A percentile compares a stretch with the other conserved stretches of the same genome.
These are phyloP conservation scores for Ctenodactylus gundi DNA, from an alignment of 2,113 vertebrate species.

Conservation along the genomic window DNA sequence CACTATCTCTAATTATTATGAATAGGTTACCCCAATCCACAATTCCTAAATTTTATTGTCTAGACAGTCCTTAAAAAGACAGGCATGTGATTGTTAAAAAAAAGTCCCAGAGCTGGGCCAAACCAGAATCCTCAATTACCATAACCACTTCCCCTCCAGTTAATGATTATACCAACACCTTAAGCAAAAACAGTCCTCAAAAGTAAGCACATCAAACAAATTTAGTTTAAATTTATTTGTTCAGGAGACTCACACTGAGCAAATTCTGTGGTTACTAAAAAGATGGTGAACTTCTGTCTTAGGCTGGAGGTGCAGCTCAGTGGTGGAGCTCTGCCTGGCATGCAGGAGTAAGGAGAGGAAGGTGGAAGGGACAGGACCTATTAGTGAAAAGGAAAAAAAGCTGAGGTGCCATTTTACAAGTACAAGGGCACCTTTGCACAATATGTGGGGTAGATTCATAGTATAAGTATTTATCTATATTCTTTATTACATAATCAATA, in stretches of 20 bases:
- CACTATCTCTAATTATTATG: slow-evolving; percentile 50
- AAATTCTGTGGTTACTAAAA: background rate
- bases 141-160: slow-evolving; percentile 52
- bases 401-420: background rate
- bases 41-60: slow-evolving; percentile 31
- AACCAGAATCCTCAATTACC: slow-evolving; percentile 65
- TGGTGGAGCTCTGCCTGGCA: background rate
- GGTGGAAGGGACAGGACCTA: background rate
- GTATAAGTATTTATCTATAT: background rate
- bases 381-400: background rate
- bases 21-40: slow-evolving; percentile 43
- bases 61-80: slow-evolving; percentile 52
- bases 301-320: no score
- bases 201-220: slow-evolving; percentile 28
- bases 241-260: background rate
- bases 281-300: background rate
- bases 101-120: slow-evolving; percentile 48
- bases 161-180: slow-evolving; percentile 64
- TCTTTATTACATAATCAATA: background rate
- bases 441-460: background rate
- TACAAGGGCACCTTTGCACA: background rate
- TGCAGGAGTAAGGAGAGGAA: background rate
- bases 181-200: slow-evolving; percentile 14
- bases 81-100: slow-evolving; percentile 47
- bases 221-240: background rate